Conservation (phyloP, 2,797 vertebrate species). For the Myotis pilosus region DNA sequence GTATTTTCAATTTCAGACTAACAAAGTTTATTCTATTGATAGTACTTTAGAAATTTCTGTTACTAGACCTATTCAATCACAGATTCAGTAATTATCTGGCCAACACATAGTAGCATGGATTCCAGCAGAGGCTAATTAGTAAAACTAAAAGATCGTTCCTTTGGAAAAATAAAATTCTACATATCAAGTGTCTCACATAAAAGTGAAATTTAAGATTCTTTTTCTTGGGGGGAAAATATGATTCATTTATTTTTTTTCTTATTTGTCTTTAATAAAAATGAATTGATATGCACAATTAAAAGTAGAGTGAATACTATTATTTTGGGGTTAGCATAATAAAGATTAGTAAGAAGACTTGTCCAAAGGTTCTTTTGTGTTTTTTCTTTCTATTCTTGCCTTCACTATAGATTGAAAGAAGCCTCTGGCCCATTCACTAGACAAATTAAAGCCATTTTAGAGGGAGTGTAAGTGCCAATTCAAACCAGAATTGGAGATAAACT, state of each 20-base stretch:
- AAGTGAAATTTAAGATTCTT: neutral
- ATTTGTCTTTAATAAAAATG: neutral
- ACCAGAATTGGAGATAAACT: conserved; percentile 1
- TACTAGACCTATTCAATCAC: neutral
- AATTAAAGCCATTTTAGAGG: conserved; percentile 8
- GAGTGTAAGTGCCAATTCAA: neutral
- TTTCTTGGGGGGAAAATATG: neutral
- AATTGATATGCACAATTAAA: neutral
- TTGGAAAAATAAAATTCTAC: neutral
- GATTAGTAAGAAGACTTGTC: neutral
- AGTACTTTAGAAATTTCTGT: neutral
- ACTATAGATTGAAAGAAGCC: neutral
- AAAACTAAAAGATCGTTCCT: neutral
- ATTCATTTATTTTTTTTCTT: neutral
- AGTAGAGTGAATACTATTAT: neutral
- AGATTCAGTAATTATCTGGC: neutral
- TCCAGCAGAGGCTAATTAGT: neutral
- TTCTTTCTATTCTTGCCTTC: neutral
- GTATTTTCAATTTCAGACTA: neutral
- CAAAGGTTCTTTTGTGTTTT: neutral
- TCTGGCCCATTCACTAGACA: neutral
- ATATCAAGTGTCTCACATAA: neutral
- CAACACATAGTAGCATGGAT: neutral
- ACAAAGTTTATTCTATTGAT: neutral
- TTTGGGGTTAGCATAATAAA: neutral